phyloP scores from a whole-genome alignment of 2,888 invertebrate species.

The Pristionchus japonicus region DNA sequence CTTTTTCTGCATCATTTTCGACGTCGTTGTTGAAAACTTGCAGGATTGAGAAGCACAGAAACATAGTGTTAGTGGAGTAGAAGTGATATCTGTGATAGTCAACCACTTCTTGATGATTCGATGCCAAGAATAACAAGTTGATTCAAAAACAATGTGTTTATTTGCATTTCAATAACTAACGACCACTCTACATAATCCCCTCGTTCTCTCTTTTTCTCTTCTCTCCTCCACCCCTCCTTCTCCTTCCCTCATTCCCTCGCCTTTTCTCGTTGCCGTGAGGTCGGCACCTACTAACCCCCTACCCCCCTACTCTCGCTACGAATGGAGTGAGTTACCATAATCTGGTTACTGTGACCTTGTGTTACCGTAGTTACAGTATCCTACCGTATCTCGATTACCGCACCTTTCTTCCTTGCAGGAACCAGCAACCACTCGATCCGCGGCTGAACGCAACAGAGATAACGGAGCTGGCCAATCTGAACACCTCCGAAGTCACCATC shows the following conservation, averaged over 20 bases:
- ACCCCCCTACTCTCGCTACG: background rate
- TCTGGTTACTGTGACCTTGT: background rate
- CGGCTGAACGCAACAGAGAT: conserved; percentile 8
- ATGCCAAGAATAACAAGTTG: too few relatives aligned
- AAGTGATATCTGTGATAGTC: too few relatives aligned
- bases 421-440: conserved; percentile 10
- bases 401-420: too few relatives aligned
- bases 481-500: conserved; percentile 1
- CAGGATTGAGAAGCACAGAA: too few relatives aligned
- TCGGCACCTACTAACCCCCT: background rate
- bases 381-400: background rate
- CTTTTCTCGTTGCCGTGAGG: background rate
- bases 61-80: too few relatives aligned
- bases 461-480: background rate
- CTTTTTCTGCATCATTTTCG: too few relatives aligned
- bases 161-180: too few relatives aligned
- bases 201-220: background rate
- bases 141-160: too few relatives aligned
- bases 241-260: background rate
- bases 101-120: too few relatives aligned
- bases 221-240: background rate
- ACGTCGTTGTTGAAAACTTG: too few relatives aligned
- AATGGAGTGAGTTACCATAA: conserved; percentile 10
- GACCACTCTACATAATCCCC: too few relatives aligned
- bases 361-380: background rate